phyloP scores from a whole-genome alignment of 2,113 vertebrate species.

The Etheostoma cragini region DNA sequence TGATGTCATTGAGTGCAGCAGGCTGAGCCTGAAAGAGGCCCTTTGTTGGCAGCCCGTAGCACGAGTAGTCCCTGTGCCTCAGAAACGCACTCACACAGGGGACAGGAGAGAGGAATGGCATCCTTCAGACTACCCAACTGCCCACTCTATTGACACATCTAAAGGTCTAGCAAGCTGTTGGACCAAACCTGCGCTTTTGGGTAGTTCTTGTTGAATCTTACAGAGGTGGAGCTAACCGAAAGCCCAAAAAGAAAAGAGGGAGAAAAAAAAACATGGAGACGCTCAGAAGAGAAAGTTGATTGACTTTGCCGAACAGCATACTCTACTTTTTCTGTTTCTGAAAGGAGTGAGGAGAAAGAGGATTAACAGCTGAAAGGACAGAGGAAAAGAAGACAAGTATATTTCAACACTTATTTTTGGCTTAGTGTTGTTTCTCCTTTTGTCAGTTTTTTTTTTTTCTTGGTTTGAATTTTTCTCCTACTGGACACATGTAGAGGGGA shows the following conservation, averaged over 20 bases:
- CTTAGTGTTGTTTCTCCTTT: constrained; percentile 19
- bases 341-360: constrained; percentile 30
- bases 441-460: not conserved
- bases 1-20: constrained; percentile 92
- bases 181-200: constrained; percentile 29
- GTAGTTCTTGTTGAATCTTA: not conserved
- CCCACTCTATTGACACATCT: constrained; percentile 68
- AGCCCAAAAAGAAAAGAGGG: constrained; percentile 37
- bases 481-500: constrained; percentile 59
- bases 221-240: constrained; percentile 46
- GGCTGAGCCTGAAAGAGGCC: constrained; percentile 89
- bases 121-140: constrained; percentile 53
- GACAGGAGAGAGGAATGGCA: constrained; percentile 78
- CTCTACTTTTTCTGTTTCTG: constrained; percentile 44
- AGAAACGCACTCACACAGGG: constrained; percentile 64
- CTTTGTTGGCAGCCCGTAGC: constrained; percentile 92
- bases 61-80: constrained; percentile 83
- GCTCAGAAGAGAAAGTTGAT: constrained; percentile 72
- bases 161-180: constrained; percentile 12
- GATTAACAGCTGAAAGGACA: constrained; percentile 37
- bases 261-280: constrained; percentile 80
- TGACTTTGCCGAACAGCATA: constrained; percentile 61
- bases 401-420: constrained; percentile 16
- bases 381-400: constrained; percentile 8
- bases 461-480: constrained; percentile 21